Evolutionary conservation across 2,113 vertebrate genomes (phyloP), one percentile per base, ranked within the genome.

Genomic region (Neotoma lepida): DNA sequence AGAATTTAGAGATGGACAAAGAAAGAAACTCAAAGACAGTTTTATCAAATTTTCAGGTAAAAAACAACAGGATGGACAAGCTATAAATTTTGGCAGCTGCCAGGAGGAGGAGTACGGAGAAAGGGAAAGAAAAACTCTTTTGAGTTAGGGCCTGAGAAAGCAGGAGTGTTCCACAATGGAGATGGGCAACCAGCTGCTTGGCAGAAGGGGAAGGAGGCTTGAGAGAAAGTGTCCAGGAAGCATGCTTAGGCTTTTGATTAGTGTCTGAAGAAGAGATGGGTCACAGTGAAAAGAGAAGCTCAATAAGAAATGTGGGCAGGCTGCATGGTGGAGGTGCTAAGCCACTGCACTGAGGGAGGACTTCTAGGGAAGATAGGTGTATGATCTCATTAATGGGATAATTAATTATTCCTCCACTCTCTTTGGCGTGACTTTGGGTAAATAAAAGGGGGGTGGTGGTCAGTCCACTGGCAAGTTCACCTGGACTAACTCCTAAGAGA

Each of bases 361-460:
- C 39, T 30, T 9, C 56, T 84, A 15, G 80, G 14, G 10, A 44
- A 30, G 26, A 9, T 17, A 28, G 46, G 56, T 41, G n/a, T 84
- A 61, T 44, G 30, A 44, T 63, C 8, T 84, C 56, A 63, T 41
- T 84, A 44, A 84, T 26, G 80, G n/a, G 26, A 44, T 84, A 84
- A 63, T 63, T 84, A 84, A 63, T 63, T 63, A 84, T 84, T 84
- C 56, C 80, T 84, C 24, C 14, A 24, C 26, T 84, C 39, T 84
- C 80, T 84, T 41, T 84, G 61, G 28, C n/a, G 20, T 26, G 56
- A 17, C n/a, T 61, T 82, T 30, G 24, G n/a, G 14, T 61, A n/a
- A 61, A 41, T 41, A 13, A 58, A 39, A 78, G 33, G 49, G 35
- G 49, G 20, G 5, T 63, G n/a, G 26, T 41, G n/a, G 14, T 41